Evolutionary conservation across 2,888 invertebrate genomes (phyloP).

Genomic region (Brachypterus glaber): DNA sequence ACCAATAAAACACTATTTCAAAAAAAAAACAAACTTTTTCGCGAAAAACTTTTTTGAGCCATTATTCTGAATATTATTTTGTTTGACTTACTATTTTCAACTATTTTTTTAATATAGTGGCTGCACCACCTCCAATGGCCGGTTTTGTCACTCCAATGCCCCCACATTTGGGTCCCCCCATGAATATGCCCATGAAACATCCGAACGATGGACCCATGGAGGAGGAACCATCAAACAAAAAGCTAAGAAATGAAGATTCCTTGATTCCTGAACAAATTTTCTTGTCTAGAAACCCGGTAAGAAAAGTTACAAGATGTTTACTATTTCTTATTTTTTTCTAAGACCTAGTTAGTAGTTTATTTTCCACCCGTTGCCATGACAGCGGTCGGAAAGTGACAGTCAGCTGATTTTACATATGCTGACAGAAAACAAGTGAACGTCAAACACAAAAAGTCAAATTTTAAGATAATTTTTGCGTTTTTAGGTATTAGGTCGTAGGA

Average conservation of each 20-base stretch:
- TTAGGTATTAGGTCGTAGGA: no score
- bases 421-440: no score
- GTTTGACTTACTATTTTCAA: conserved; percentile 4
- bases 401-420: no score
- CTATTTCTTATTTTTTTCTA: not conserved
- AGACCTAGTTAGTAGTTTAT: not conserved
- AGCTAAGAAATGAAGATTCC: conserved; percentile 83
- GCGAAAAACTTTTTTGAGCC: no score
- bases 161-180: conserved; percentile 34
- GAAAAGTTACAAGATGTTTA: conserved; percentile 6
- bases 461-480: no score
- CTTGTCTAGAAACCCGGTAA: conserved; percentile 55
- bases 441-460: no score
- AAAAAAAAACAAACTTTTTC: no score
- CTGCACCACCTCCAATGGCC: conserved; percentile 43
- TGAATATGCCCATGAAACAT: conserved; percentile 43
- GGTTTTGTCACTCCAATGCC: conserved; percentile 42
- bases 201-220: conserved; percentile 46
- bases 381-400: no score
- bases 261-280: conserved; percentile 84
- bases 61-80: conserved; percentile 5
- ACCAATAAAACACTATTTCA: no score
- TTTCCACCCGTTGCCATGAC: no score
- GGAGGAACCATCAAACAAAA: conserved; percentile 82
- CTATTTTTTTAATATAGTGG: conserved; percentile 28